These are phyloP conservation scores for Noctua comes DNA, from an alignment of 2,888 invertebrate species.

Conservation along the genomic window DNA sequence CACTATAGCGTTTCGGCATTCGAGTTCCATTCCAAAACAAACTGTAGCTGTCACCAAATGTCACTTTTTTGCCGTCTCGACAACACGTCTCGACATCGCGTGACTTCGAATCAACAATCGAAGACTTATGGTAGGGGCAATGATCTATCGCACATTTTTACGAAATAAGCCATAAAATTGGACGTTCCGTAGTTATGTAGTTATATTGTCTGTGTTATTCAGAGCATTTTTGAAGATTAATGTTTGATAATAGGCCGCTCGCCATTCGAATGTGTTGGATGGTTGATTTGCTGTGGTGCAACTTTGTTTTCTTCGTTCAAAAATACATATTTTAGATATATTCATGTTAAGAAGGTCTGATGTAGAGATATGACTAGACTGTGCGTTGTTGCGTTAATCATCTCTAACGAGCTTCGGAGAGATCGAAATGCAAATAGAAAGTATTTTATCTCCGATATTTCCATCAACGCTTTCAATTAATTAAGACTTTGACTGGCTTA, in stretches of 20 bases:
- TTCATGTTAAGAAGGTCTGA: neutral
- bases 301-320: neutral
- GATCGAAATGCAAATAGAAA: conserved; percentile 4
- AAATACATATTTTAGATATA: neutral
- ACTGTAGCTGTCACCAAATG: conserved; percentile 62
- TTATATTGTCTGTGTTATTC: conserved; percentile 71
- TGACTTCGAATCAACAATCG: conserved; percentile 68
- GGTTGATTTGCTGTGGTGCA: conserved; percentile 3
- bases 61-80: conserved; percentile 67
- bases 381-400: neutral
- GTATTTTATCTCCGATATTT: conserved; percentile 33
- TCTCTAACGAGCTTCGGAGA: neutral
- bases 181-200: conserved; percentile 77
- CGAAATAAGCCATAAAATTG: conserved; percentile 87
- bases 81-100: conserved; percentile 69
- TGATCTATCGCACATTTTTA: conserved; percentile 85
- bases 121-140: conserved; percentile 77
- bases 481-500: conserved; percentile 14
- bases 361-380: neutral
- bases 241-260: conserved; percentile 40
- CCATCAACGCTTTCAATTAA: conserved; percentile 12
- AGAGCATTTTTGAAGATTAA: conserved; percentile 62
- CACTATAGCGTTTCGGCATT: conserved; percentile 49
- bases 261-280: conserved; percentile 20
- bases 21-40: conserved; percentile 54